A percentile compares a stretch with the other conserved stretches of the same genome.
phyloP scores from a whole-genome alignment of 2,113 vertebrate species.

The Thunnus maccoyii region DNA sequence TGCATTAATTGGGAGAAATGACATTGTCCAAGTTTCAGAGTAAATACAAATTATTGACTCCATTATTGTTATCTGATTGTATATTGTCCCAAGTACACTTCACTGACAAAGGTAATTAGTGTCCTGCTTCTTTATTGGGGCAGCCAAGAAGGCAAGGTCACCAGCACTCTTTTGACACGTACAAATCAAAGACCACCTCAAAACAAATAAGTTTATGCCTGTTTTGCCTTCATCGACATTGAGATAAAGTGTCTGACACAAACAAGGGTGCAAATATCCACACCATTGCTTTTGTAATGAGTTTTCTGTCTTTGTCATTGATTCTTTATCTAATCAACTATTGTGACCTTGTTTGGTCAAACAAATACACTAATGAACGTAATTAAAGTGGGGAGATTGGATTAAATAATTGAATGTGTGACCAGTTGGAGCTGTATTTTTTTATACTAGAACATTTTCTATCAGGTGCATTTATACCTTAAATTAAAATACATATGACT shows the following conservation, averaged over 20 bases:
- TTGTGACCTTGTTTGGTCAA: constrained; percentile 81
- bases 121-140: constrained; percentile 71
- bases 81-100: constrained; percentile 85
- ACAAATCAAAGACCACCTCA: constrained; percentile 82
- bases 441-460: constrained; percentile 21
- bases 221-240: constrained; percentile 80
- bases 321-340: constrained; percentile 77
- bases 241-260: constrained; percentile 78
- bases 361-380: constrained; percentile 77
- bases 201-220: constrained; percentile 80
- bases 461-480: neutral
- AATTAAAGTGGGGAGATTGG: constrained; percentile 76
- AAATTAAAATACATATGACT: constrained; percentile 6
- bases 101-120: constrained; percentile 85
- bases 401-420: constrained; percentile 78
- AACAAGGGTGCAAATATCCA: constrained; percentile 77
- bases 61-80: constrained; percentile 86
- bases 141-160: constrained; percentile 81
- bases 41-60: constrained; percentile 88
- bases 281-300: constrained; percentile 77
- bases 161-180: constrained; percentile 71
- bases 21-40: constrained; percentile 88
- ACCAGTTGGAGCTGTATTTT: constrained; percentile 49
- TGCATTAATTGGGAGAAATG: constrained; percentile 86
- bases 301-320: constrained; percentile 72